phyloP scores from a whole-genome alignment of 2,113 vertebrate genomes.

The Oryzias curvinotus region DNA sequence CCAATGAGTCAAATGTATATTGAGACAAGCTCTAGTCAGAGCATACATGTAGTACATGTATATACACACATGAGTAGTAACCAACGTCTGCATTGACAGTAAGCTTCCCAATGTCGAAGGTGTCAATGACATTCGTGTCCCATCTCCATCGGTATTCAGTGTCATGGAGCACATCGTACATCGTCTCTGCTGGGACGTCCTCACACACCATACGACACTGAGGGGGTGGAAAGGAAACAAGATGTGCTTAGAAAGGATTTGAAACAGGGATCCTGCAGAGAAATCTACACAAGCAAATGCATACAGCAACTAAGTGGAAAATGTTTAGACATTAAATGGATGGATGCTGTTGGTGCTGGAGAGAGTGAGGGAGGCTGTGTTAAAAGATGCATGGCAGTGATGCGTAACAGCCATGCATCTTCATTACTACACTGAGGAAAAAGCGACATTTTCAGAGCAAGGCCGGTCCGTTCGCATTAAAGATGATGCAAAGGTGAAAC shows the following conservation, averaged over 20 bases:
- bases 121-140: conserved; percentile 95
- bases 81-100: conserved; percentile 93
- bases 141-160: conserved; percentile 91
- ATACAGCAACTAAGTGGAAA: conserved; percentile 2
- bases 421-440: no score
- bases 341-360: conserved; percentile 3
- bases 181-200: conserved; percentile 84
- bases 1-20: not conserved
- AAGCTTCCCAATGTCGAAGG: conserved; percentile 93
- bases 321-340: conserved; percentile 30
- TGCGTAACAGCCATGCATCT: no score
- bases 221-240: not conserved
- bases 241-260: not conserved
- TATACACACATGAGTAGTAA: conserved; percentile 88
- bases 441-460: no score
- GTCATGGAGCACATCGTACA: conserved; percentile 95
- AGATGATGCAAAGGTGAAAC: no score
- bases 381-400: not conserved
- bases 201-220: conserved; percentile 92
- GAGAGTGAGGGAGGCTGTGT: not conserved
- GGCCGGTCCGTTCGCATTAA: no score
- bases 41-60: not conserved
- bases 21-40: not conserved
- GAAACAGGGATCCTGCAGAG: not conserved
- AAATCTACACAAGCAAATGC: not conserved